These are phyloP conservation scores for Nyleta sp. DNA, from an alignment of 2,888 invertebrate species.

Conservation along the genomic window DNA sequence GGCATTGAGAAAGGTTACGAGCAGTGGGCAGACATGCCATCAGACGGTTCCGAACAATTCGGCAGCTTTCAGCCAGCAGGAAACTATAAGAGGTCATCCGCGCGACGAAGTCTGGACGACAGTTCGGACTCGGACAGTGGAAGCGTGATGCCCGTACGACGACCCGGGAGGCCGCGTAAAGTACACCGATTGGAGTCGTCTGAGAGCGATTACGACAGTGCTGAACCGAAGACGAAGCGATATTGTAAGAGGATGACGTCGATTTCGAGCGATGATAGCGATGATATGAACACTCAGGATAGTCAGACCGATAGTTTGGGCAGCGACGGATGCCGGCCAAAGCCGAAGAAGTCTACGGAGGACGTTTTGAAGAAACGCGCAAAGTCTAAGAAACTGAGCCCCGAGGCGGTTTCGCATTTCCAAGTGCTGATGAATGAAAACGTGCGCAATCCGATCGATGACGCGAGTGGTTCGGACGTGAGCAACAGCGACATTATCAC, in stretches of 20 bases:
- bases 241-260: constrained; percentile 72
- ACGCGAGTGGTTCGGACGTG: constrained; percentile 76
- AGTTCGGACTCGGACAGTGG: constrained; percentile 79
- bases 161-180: constrained; percentile 75
- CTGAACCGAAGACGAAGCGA: constrained; percentile 74
- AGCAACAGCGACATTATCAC: constrained; percentile 79
- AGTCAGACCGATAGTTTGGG: constrained; percentile 83
- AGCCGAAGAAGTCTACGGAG: constrained; percentile 71
- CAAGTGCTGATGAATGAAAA: constrained; percentile 79
- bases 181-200: constrained; percentile 78
- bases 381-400: constrained; percentile 83
- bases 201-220: constrained; percentile 80
- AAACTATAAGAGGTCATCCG: constrained; percentile 73
- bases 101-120: constrained; percentile 76
- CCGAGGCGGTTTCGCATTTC: constrained; percentile 78
- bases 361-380: constrained; percentile 71
- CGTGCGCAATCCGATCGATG: constrained; percentile 73
- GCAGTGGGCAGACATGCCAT: constrained; percentile 79
- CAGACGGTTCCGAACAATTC: constrained; percentile 77
- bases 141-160: constrained; percentile 71
- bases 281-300: constrained; percentile 83
- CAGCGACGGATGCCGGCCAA: constrained; percentile 80
- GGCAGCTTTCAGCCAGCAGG: constrained; percentile 77
- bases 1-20: constrained; percentile 87
- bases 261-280: constrained; percentile 79